Percentiles rank a stretch among this genome's conserved stretches.
Evolutionary conservation across 2,113 vertebrate species (phyloP).

Genomic region (Calyptommatus sinebrachiatus): DNA sequence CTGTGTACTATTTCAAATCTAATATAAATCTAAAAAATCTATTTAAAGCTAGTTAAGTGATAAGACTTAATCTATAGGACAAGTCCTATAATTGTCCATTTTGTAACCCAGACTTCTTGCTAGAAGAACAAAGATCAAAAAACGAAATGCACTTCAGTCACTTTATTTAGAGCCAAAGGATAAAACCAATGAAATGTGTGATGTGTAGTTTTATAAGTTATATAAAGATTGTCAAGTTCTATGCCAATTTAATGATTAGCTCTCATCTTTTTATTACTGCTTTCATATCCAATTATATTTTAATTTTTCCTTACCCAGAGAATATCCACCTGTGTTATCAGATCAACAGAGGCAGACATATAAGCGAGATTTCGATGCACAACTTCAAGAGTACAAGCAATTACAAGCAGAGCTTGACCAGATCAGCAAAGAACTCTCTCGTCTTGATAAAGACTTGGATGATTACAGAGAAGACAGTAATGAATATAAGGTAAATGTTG

Average conservation of each 20-base stretch:
- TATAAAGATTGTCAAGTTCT: not conserved
- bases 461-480: conserved; percentile 70
- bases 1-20: not conserved
- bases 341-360: conserved; percentile 74
- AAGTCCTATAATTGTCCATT: not conserved
- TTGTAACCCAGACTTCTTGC: not conserved
- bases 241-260: not conserved
- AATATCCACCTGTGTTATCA: conserved; percentile 72
- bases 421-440: conserved; percentile 71
- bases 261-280: not conserved
- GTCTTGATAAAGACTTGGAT: conserved; percentile 73
- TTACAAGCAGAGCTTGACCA: conserved; percentile 79
- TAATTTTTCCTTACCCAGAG: conserved; percentile 50
- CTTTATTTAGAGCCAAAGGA: not conserved
- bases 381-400: conserved; percentile 77
- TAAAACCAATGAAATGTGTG: not conserved
- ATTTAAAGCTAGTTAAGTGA: not conserved
- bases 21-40: not conserved
- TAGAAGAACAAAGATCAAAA: not conserved
- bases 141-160: not conserved
- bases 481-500: conserved; percentile 74
- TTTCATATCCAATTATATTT: not conserved
- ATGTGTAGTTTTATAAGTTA: not conserved
- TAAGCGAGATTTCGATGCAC: conserved; percentile 78
- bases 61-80: not conserved